Evolutionary conservation across 2,797 vertebrate species (phyloP).

Genomic region (Discoglossus pictus): DNA sequence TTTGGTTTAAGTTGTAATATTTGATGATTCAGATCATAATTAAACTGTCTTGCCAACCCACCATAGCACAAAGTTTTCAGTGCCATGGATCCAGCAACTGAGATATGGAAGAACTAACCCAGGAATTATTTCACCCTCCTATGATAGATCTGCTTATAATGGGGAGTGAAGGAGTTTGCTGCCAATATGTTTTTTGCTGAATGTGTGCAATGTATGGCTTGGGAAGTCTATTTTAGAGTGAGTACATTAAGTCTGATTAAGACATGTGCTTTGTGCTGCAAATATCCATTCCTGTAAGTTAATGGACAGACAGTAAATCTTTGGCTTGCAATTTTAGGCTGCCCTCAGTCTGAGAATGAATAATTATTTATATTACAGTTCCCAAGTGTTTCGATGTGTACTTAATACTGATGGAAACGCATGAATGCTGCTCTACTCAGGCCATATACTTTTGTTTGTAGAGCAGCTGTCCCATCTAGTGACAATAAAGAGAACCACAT

Average conservation of each 20-base stretch:
- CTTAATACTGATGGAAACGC: constrained; percentile 24
- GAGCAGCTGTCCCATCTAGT: not conserved
- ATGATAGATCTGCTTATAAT: not conserved
- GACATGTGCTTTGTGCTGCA: constrained; percentile 22
- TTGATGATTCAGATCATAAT: too few species aligned
- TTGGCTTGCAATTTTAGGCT: constrained; percentile 6
- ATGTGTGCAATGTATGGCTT: constrained; percentile 24
- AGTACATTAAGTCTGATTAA: constrained; percentile 35
- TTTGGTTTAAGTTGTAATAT: too few species aligned
- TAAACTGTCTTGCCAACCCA: too few species aligned
- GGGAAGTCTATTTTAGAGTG: constrained; percentile 30
- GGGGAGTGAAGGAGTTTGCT: constrained; percentile 1
- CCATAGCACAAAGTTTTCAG: too few species aligned
- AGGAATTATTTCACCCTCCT: too few species aligned
- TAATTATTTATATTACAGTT: constrained; percentile 15
- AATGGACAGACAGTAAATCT: constrained; percentile 15
- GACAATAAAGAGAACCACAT: too few species aligned
- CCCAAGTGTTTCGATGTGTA: constrained; percentile 16
- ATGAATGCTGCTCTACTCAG: constrained; percentile 4
- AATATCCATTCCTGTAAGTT: constrained; percentile 23
- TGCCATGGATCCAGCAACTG: too few species aligned
- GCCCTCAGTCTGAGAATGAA: not conserved
- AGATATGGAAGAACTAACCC: too few species aligned
- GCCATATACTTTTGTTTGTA: not conserved
- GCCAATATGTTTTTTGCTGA: constrained; percentile 2